These are phyloP conservation scores for Macrosteles quadrilineatus DNA, from an alignment of 1,140 invertebrate species.

Conservation along the genomic window DNA sequence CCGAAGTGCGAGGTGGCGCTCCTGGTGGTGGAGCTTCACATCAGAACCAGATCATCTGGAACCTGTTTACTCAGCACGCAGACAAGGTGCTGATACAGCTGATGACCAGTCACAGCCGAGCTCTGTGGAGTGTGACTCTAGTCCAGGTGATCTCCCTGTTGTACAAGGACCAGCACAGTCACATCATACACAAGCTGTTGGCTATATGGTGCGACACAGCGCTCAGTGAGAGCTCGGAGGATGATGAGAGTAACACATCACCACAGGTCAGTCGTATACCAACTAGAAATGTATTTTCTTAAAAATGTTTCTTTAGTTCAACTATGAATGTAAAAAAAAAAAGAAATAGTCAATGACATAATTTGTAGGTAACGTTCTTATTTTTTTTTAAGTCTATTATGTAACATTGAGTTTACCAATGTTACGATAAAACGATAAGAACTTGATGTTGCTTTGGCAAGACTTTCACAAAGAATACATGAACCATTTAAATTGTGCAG, in stretches of 20 bases:
- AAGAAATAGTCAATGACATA: no score
- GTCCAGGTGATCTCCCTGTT: constrained; percentile 73
- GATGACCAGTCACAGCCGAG: constrained; percentile 28
- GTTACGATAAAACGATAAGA: no score
- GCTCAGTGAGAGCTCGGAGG: constrained; percentile 71
- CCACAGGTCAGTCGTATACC: no score
- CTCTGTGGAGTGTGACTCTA: constrained; percentile 68
- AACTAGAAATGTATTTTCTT: no score
- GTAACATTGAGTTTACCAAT: no score
- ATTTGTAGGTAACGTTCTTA: no score
- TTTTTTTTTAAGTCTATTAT: no score
- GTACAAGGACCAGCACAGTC: constrained; percentile 75
- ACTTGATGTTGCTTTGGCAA: no score
- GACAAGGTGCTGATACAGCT: constrained; percentile 57
- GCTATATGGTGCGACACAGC: constrained; percentile 70
- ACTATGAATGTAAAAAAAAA: no score
- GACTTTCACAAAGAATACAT: no score
- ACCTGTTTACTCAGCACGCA: constrained; percentile 72
- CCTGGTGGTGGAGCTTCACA: constrained; percentile 42
- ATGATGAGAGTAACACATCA: constrained; percentile 76
- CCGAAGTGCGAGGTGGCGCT: constrained; percentile 52
- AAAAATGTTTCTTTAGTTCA: no score
- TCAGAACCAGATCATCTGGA: constrained; percentile 75
- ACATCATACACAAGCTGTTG: constrained; percentile 67
- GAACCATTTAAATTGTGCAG: no score